Conservation (phyloP, 1,140 invertebrate species). For the Liolophura sinensis region DNA sequence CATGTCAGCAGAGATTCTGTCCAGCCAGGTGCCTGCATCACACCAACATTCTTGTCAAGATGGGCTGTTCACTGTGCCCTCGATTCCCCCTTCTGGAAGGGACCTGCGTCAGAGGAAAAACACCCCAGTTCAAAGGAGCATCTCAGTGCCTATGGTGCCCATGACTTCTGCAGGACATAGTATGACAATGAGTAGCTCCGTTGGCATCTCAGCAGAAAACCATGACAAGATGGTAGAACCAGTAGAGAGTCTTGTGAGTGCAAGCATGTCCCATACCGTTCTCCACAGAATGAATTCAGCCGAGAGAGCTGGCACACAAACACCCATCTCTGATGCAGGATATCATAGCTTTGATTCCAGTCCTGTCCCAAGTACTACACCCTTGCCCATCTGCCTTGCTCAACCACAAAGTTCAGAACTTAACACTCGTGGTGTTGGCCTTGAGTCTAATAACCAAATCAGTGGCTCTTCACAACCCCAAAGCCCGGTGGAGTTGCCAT, state of each 20-base stretch:
- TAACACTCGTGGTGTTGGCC: background rate
- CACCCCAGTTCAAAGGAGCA: conserved; percentile 11
- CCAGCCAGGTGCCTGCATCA: no score
- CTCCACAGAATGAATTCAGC: conserved; percentile 2
- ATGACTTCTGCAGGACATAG: no score
- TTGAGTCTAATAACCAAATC: background rate
- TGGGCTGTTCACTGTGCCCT: conserved; percentile 15
- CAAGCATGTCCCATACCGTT: background rate
- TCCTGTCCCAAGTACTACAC: conserved; percentile 17
- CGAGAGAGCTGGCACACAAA: conserved; percentile 14
- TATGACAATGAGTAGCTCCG: background rate
- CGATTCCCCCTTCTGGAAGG: conserved; percentile 13
- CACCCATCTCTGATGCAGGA: conserved; percentile 34
- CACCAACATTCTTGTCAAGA: background rate
- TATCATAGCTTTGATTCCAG: conserved; percentile 34
- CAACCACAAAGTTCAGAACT: background rate
- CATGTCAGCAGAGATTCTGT: no score
- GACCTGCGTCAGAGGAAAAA: conserved; percentile 4
- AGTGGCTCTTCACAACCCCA: background rate
- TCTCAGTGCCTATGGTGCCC: conserved; percentile 15
- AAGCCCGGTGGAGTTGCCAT: conserved; percentile 17
- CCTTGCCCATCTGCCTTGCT: background rate
- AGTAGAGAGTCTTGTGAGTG: no score
- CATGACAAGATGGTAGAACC: background rate
- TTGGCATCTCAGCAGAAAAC: background rate